Evolutionary conservation across 2,113 vertebrate species (phyloP), one percentile per base, ranked within the genome.

Genomic region (Oxyura jamaicensis): DNA sequence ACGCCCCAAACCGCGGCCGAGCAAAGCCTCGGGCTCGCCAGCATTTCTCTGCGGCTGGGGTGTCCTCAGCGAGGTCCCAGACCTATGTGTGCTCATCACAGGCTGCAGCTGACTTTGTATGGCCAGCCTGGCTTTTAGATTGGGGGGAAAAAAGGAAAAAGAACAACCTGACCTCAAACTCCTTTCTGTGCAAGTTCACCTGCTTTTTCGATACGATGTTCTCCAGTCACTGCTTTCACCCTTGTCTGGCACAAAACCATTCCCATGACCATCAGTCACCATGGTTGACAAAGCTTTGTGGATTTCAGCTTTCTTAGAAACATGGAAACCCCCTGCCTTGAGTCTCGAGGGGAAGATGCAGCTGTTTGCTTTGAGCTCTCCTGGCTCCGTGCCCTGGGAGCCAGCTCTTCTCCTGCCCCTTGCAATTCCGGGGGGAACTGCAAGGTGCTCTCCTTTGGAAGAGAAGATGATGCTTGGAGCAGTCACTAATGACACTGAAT

Each of bases 191-290:
- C 19, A 58, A 35, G 36, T 48, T 63, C 55, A 60, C 18, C 53
- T 21, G 1, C 6, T 53, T 86, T 41, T 66, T 46, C 41, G n/a
- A 8, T 13, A 11, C 0, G 0, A 8, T 36, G 21, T 2, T 86
- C 10, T 3, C 50, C n/a, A 41, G 31, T n/a, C 25, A 25, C 18
- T 3, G 0, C 56, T 75, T 86, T 78, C 36, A 50, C 21, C 23
- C 56, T 48, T 36, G 23, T 48, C 56, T 48, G 33, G 46, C 62
- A 36, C 41, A 42, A 91, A 85, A 31, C 4, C 31, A 59, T 65
- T 65, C 62, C 36, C 39, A 28, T 17, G 10, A 28, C 25, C 75
- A 11, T 17, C 15, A 33, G 11, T 4, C 18, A 17, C 62, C 62
- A 13, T 13, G 62, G 18, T 5, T 19, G 25, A 41, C 25, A 41